Evolutionary conservation across 2,113 vertebrate species (phyloP), one percentile per base, ranked within the genome.

Genomic region (Nycticebus coucang): DNA sequence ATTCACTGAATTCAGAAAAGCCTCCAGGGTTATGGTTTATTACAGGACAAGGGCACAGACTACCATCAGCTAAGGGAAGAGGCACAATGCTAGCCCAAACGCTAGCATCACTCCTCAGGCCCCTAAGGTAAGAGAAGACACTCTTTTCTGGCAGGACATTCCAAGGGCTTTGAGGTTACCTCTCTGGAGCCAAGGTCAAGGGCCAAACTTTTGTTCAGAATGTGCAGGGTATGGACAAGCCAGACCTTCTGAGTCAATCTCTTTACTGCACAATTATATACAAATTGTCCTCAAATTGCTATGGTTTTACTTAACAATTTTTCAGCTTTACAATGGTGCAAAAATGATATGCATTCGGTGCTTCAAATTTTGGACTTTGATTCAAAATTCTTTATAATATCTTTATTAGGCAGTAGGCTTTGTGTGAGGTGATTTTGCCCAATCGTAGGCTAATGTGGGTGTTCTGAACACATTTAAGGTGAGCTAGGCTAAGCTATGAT

Each of bases 21-120:
- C 88, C 28, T 21, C 33, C n/a, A 19, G 60, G 4, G 41, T 7
- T 28, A 9, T 14, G 50, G 26, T 66, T 53, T 30, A 45, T 45
- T 10, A 64, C 79, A 50, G 35, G 19, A 30, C 57, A 37, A 53
- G 30, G 37, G 19, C 33, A 37, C 9, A 41, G 64, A 55, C 24
- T 12, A 22, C 62, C 41, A 7, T 30, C 72, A 41, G 4, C 30
- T 8, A 68, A 33, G 66, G 22, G 30, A 30, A 75, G 45, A 37
- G 2, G 33, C 59, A 5, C 45, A 33, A 5, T 19, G 30, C 62
- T 55, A 15, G 28, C 14, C 4, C 33, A 71, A 50, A 19, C 10
- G 1, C 14, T 28, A 33, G 17, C 0, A 1, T 41, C 17, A 45
- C 75, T 37, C 9, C 45, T 8, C 17, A 57, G 0, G 22, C 4